These are phyloP conservation scores for Xestia sexstrigata DNA, from an alignment of 2,888 invertebrate genomes.

Conservation along the genomic window DNA sequence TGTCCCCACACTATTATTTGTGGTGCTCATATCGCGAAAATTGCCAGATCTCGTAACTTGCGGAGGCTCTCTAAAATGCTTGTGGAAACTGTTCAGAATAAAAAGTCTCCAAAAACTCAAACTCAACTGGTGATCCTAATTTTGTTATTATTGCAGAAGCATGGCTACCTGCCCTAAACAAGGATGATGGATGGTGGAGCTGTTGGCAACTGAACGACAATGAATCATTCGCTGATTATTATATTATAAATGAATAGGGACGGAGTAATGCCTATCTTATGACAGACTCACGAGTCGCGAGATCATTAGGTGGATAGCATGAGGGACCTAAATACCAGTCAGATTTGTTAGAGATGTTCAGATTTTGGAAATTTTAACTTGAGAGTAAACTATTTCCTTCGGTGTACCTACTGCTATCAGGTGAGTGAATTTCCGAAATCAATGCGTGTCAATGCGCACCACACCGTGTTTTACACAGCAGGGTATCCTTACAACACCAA, in stretches of 20 bases:
- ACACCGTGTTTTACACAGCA: neutral
- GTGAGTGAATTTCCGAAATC: neutral
- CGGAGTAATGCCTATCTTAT: slow-evolving; percentile 28
- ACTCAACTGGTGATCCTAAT: neutral
- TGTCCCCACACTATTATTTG: neutral
- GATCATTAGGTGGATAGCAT: slow-evolving; percentile 22
- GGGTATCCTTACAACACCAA: neutral
- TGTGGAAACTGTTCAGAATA: neutral
- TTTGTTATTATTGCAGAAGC: neutral
- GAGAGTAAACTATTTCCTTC: too few relatives aligned
- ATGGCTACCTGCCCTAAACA: slow-evolving; percentile 47
- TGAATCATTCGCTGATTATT: slow-evolving; percentile 50
- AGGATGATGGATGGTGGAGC: slow-evolving; percentile 31
- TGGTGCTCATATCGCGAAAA: neutral
- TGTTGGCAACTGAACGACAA: slow-evolving; percentile 51
- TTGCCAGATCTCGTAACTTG: too few relatives aligned
- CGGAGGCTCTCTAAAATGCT: too few relatives aligned
- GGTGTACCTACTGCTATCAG: too few relatives aligned
- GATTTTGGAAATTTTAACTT: neutral
- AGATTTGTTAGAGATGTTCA: neutral
- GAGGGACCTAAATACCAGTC: neutral
- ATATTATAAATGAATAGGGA: slow-evolving; percentile 38
- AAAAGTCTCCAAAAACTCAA: neutral
- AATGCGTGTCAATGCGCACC: neutral
- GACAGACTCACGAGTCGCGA: slow-evolving; percentile 17